Percentiles rank a stretch among this genome's conserved stretches.
Evolutionary conservation across 2,888 invertebrate species (phyloP).

Genomic region (Hyposoter dolosus): DNA sequence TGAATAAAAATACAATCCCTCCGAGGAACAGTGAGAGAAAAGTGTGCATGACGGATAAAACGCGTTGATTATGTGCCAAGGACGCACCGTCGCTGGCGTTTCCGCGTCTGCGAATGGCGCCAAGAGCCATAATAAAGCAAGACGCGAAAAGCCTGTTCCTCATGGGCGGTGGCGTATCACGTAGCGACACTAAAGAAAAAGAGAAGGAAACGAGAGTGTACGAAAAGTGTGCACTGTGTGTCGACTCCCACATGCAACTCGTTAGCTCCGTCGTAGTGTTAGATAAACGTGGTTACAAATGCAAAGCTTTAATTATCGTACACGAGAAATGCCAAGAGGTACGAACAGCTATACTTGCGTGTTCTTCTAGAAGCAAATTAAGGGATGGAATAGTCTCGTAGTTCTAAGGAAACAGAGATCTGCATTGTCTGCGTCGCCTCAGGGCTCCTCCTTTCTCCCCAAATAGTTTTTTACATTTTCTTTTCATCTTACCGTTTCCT

Average conservation of each 20-base stretch:
- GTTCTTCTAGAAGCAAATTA: conserved; percentile 36
- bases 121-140: conserved; percentile 16
- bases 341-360: conserved; percentile 15
- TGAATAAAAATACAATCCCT: background rate
- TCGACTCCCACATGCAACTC: conserved; percentile 71
- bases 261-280: conserved; percentile 69
- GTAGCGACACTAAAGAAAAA: background rate
- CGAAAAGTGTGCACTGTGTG: conserved; percentile 3
- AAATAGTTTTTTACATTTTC: conserved; percentile 44
- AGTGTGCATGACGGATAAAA: background rate
- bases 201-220: background rate
- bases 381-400: conserved; percentile 19
- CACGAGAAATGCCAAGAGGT: conserved; percentile 18
- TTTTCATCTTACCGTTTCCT: conserved; percentile 31
- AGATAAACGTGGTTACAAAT: conserved; percentile 74
- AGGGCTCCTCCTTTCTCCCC: conserved; percentile 28
- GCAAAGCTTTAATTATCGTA: conserved; percentile 75
- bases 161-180: conserved; percentile 14
- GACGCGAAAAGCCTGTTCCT: conserved; percentile 17
- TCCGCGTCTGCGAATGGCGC: conserved; percentile 33
- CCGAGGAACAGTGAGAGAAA: background rate
- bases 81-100: conserved; percentile 29
- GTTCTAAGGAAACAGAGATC: conserved; percentile 24
- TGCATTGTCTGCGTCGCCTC: conserved; percentile 17
- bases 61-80: conserved; percentile 22